These are phyloP conservation scores for Pollenia labialis DNA, from an alignment of 2,888 invertebrate species.

Conservation along the genomic window DNA sequence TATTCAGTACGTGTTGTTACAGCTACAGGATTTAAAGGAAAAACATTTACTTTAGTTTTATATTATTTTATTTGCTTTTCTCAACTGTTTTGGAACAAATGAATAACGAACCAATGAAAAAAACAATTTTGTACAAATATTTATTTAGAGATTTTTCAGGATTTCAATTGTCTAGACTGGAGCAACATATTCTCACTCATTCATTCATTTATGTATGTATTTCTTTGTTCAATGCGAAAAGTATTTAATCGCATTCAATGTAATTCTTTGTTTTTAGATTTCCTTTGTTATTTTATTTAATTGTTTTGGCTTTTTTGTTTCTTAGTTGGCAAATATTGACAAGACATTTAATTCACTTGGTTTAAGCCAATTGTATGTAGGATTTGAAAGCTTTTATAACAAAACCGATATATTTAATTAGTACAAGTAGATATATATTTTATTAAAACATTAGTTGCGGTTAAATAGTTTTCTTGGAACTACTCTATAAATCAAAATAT, in stretches of 20 bases:
- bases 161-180: slow-evolving; percentile 48
- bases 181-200: slow-evolving; percentile 12
- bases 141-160: slow-evolving; percentile 23
- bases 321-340: slow-evolving; percentile 12
- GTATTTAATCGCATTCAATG: slow-evolving; percentile 11
- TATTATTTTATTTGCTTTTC: slow-evolving; percentile 37
- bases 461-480: too few relatives aligned
- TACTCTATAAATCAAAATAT: too few relatives aligned
- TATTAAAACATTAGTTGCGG: too few relatives aligned
- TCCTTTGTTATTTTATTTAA: slow-evolving; percentile 21
- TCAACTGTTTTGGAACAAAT: slow-evolving; percentile 12
- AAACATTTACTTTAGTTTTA: slow-evolving; percentile 19
- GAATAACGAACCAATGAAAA: slow-evolving; percentile 12
- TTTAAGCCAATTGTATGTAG: slow-evolving; percentile 10
- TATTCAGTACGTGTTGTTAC: slow-evolving; percentile 10
- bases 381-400: neutral
- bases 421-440: too few relatives aligned
- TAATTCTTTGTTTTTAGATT: slow-evolving; percentile 41
- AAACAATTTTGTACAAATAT: slow-evolving; percentile 29
- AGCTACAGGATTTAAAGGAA: slow-evolving; percentile 12
- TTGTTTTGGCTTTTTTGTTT: slow-evolving; percentile 28
- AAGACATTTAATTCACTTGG: slow-evolving; percentile 15
- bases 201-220: neutral
- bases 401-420: too few relatives aligned
- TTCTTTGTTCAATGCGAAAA: slow-evolving; percentile 5